Base-by-base conservation (phyloP, 2,888 invertebrate genomes). In the Acanthacorydalis orientalis region DNA sequence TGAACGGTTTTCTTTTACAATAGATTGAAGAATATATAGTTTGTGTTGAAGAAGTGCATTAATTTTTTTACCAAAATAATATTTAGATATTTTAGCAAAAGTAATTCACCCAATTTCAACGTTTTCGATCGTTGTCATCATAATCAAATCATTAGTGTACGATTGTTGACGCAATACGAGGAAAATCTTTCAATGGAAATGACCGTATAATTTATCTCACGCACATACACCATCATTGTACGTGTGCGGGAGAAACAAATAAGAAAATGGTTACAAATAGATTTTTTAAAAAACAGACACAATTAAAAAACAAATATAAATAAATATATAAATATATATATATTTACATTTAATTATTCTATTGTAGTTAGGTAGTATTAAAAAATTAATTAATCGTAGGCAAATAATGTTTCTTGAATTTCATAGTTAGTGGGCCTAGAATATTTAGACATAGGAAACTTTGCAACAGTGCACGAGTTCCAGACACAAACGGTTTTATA, bases 361-460 rank as follows among this genome's bases (percentile, higher is more conserved):
- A 54, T 53, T 53, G 56, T 61, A 63, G 58, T 53, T 62, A 62
- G 61, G 58, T 62, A 63, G 62, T 58, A 57, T 55, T 58, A 59
- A 60, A 56, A 54, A 57, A 60, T 57, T 58, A 59, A 57, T 57
- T 58, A 56, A 60, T 59, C 59, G 58, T 59, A 56, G 54, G 50
- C 49, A 51, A 50, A 54, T 52, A 52, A 53, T 55, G 48, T 55
- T 54, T 56, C 54, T 55, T 53, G 57, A 56, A 57, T 34, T 40
- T 40, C 39, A 40, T 46, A 47, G 35, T 60, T 63, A 62, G 61
- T 60, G 60, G 62, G 62, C 62, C 62, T 63, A 61, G 62, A 61
- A 61, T 60, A 60, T 61, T 60, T 43, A 47, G 15, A 45, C 6
- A 15, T 35, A 15, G n/a, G 16, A 15, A 37, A 45, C 10, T 35